Base-by-base conservation (phyloP, 2,888 invertebrate genomes). In the Microdon myrmicae region DNA sequence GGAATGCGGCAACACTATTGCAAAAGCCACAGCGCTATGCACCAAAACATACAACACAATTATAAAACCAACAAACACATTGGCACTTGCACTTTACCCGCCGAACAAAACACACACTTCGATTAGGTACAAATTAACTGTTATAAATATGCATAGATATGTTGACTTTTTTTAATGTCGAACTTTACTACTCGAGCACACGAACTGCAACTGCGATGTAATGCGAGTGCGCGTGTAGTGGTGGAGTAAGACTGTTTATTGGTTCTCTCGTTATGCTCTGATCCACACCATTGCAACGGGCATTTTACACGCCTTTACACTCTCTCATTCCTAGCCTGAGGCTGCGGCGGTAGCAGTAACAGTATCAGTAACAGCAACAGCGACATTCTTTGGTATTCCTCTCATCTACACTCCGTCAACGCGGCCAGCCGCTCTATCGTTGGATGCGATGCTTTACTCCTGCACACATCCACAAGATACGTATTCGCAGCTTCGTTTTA, bases 1-100 rank as follows among this genome's bases (percentile, higher is more conserved):
- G 58, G 64, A 64, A 64, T 64, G 64, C 51, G 51, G 64, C 58
- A 64, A 64, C 64, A 64, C 64, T 58, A 64, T 58, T 38, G 34
- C 51, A 64, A 31, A 25, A 32, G 28, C 37, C 44, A 38, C 28
- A 22, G 43, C 14, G 47, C 12, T 32, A 35, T 22, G 16, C 29
- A 39, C 26, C 17, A 19, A 39, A 25, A 38, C 8, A 9, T 10
- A 35, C 8, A n/a, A 35, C 9, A 35, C 7, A 35, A 14, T 20
- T 9, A 35, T 4, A 32, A 32, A n/a, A 14, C 13, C 4, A 6
- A 41, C 23, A 13, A n/a, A 38, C 37, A 53, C 44, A 37, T 20
- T 34, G 23, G 9, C 44, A 41, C 49, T 56, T 61, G 34, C 56
- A 41, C 39, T 39, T 45, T 31, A 29, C 55, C 16, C n/a, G n/a